Evolutionary conservation across 2,888 invertebrate genomes (phyloP), one percentile per base, ranked within the genome.

Genomic region (Cetonia aurata): DNA sequence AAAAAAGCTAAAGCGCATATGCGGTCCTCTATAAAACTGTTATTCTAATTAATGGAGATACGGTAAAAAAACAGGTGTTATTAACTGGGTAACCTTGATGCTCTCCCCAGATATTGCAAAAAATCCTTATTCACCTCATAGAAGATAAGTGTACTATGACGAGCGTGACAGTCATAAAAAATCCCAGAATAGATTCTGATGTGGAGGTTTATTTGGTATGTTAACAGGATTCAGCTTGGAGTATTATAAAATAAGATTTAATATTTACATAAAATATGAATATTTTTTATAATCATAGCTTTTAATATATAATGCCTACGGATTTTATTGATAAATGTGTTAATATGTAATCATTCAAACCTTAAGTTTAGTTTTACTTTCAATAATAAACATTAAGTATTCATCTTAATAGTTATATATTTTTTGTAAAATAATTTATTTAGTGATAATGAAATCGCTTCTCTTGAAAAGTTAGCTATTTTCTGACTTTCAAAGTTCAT

Each of bases 11-110:
- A 62, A 31, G 6, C 8, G 12, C 48, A 13, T 25, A 31, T 50
- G 62, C 12, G 13, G 62, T 62, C 37, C 62, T 50, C 33, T 48
- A 48, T 31, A 33, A 62, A 62, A 48, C 62, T 48, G 46, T 48
- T 46, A 48, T 12, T 33, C 33, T 62, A 62, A 62, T 62, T 62
- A 50, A 13, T 4, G 37, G 31, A 15, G 62, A 15, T 33, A 50
- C 33, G 48, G 44, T 17, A 60, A 62, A 62, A 62, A 62, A 50
- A 15, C 62, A 62, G 62, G 62, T 50, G 62, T 62, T 62, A 62
- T 62, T 62, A 62, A 62, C 62, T 62, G 62, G 62, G 62, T 62
- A 62, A 62, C 62, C 62, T 62, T 62, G 62, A 62, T 33, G 62
- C 10, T 48, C 41, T 33, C 48, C 62, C 48, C 46, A 48, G 62